Evolutionary conservation across 2,888 invertebrate genomes (phyloP), one percentile per base, ranked within the genome.

Genomic region (Morpho deidamia): DNA sequence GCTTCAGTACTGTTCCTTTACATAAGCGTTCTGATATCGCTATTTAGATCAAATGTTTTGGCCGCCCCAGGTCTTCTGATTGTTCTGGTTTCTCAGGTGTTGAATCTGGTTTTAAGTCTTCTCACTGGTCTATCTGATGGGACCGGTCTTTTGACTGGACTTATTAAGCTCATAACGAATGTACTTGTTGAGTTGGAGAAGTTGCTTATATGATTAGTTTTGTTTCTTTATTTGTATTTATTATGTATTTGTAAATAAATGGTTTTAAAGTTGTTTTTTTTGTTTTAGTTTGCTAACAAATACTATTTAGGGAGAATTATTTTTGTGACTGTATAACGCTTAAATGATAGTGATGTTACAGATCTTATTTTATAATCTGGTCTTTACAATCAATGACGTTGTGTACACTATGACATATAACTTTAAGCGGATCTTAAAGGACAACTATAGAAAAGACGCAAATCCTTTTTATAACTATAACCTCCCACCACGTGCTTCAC

Each of bases 1-100:
- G 88, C 89, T 0, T 88, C 88, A 0, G 87, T 89, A 0, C 44
- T 89, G 0, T 88, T 89, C 57, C 53, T 89, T 8, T 89, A 88
- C 10, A 88, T 89, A 0, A 85, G 86, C 55, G 83, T 87, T 0
- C 46, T 88, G 0, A 87, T 89, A 0, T 89, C 88, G 0, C 47
- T 89, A 0, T 88, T 88, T 35, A 71, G 88, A 2, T 86, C 87
- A 0, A 88, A 88, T 58, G 84, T 88, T 0, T 50, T 88, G 8
- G 78, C 81, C 0, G 88, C 88, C 0, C 88, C 88, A 1, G 85
- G 83, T 0, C 48, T 88, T 0, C 56, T 88, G 0, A 56, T 84
- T 8, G 76, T 76, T 0, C 53, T 88, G 1, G 84, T 84, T 0
- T 68, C 74, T 0, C 78, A 84, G 44, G 64, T 88, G 0, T 50